Evolutionary conservation across 2,888 invertebrate species (phyloP), one percentile per base, ranked within the genome.

Genomic region (Clepsis dumicolana): DNA sequence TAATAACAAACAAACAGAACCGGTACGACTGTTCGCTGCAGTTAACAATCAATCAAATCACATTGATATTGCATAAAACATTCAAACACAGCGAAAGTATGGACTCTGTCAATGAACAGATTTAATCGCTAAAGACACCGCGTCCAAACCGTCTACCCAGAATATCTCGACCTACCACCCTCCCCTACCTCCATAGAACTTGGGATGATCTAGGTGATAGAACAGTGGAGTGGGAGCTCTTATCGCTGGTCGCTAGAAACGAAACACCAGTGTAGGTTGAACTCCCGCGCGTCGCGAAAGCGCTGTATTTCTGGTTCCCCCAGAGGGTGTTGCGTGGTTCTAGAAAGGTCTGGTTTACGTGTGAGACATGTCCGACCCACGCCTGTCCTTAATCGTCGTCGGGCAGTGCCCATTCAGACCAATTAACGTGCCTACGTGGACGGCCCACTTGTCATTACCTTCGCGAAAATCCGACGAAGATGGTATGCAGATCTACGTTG

Each of bases 371-470:
- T 83, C 77, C 87, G 71, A 79, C 92, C 93, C 89, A 93, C 92
- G 89, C 89, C 64, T 71, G 80, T 74, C 90, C 82, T 83, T 88
- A 90, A 91, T 91, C 89, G 92, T 80, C 83, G 85, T 77, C 84
- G 86, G 82, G 79, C 86, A 84, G 85, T 89, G 91, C 88, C 88
- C 91, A 90, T 87, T 88, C 87, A 80, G 88, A 78, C 86, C 91
- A 93, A 93, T 93, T 91, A 92, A 84, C 90, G 85, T 91, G 91
- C 90, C 91, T 91, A 91, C 91, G 85, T 90, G 89, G 83, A 82
- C 89, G 79, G 84, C 91, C 92, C 91, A 90, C 92, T 91, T 88
- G 87, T 87, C 88, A 85, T 86, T 67, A 63, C 67, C 54, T 67
- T 77, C 77, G 77, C 73, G 54, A 64, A 71, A 56, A 27, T 57